These are phyloP conservation scores for Oreamnos americanus DNA, from an alignment of 2,113 vertebrate species.

Conservation along the genomic window DNA sequence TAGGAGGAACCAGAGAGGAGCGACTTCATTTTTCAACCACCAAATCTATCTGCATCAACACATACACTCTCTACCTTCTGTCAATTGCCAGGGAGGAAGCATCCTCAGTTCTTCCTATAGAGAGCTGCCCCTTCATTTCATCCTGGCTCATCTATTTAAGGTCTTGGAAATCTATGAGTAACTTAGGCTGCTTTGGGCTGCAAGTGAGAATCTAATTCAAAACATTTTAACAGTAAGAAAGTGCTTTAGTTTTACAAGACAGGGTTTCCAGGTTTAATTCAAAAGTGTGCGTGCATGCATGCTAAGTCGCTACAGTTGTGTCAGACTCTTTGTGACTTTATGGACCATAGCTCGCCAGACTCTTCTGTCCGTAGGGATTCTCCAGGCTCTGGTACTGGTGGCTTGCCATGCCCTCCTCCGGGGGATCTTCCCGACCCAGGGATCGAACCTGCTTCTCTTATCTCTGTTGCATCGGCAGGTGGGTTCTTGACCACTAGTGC, in stretches of 20 bases:
- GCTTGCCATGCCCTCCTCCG: background rate
- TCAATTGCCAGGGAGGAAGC: background rate
- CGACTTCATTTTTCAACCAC: background rate
- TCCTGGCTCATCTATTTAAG: background rate
- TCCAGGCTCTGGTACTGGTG: background rate
- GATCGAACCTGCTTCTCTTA: background rate
- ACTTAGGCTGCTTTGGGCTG: background rate
- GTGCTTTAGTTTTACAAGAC: background rate
- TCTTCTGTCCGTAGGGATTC: background rate
- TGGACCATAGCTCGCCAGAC: background rate
- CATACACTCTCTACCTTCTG: background rate
- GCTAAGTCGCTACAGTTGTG: background rate
- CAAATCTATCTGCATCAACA: background rate
- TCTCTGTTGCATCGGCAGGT: background rate
- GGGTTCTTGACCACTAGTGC: background rate
- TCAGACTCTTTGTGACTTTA: background rate
- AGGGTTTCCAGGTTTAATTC: background rate
- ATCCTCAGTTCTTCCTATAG: background rate
- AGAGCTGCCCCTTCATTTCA: background rate
- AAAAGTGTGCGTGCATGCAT: background rate
- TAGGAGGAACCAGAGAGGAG: background rate
- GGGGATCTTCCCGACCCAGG: background rate
- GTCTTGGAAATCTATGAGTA: background rate
- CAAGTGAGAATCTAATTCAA: background rate
- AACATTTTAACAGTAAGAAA: background rate